Percentiles rank a stretch among this genome's conserved stretches.
Evolutionary conservation across 2,888 invertebrate species (phyloP).

Genomic region (Drosophila dives): DNA sequence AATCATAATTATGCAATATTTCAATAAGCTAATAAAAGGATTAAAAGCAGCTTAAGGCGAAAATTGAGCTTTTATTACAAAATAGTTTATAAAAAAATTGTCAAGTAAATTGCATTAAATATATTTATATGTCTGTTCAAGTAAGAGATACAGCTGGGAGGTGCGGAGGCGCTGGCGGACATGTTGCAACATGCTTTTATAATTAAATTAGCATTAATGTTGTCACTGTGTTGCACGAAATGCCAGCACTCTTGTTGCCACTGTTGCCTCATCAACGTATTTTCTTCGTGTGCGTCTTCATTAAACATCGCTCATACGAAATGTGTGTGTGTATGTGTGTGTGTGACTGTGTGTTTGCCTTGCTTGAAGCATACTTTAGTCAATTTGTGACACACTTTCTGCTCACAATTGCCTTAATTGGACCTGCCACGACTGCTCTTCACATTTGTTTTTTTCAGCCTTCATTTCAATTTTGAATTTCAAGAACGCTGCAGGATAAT

Average conservation of each 20-base stretch:
- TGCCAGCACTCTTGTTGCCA: slow-evolving; percentile 30
- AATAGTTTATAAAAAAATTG: neutral
- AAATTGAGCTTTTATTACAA: neutral
- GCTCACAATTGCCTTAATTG: slow-evolving; percentile 32
- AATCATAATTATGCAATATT: slow-evolving; percentile 7
- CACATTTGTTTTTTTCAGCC: slow-evolving; percentile 26
- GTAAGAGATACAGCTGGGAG: slow-evolving; percentile 27
- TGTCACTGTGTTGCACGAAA: slow-evolving; percentile 56
- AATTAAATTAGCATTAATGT: slow-evolving; percentile 72
- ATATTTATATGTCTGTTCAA: slow-evolving; percentile 2
- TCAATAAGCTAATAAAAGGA: neutral
- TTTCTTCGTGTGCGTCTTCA: slow-evolving; percentile 49
- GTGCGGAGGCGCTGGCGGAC: slow-evolving; percentile 14
- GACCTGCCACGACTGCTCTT: slow-evolving; percentile 6
- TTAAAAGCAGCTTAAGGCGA: neutral
- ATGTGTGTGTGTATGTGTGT: slow-evolving; percentile 19
- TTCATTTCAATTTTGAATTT: slow-evolving; percentile 47
- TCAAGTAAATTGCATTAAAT: slow-evolving; percentile 7
- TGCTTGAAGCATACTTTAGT: slow-evolving; percentile 36
- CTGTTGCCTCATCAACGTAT: slow-evolving; percentile 48
- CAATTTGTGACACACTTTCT: slow-evolving; percentile 55
- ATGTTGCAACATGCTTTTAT: slow-evolving; percentile 59
- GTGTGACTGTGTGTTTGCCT: neutral
- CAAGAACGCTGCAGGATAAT: slow-evolving; percentile 24
- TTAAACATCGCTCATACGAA: slow-evolving; percentile 72